These are phyloP conservation scores for Tylochromis polylepis DNA, from an alignment of 2,113 vertebrate species.

Conservation along the genomic window DNA sequence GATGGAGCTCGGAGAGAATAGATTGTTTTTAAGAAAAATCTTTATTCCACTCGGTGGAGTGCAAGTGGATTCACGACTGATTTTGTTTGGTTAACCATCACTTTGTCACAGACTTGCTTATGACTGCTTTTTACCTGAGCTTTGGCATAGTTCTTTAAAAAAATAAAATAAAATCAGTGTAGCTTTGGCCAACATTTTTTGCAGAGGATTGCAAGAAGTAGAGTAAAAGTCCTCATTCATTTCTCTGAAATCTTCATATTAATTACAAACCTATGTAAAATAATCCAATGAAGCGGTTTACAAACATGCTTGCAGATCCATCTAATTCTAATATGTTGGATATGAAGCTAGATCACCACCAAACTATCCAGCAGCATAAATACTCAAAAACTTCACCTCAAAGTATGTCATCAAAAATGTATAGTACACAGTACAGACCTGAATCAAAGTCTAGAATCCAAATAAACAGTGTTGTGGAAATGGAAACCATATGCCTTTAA, in stretches of 20 bases:
- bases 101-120: neutral
- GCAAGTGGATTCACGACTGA: neutral
- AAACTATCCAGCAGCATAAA: neutral
- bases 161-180: neutral
- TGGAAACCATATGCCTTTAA: neutral
- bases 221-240: neutral
- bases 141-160: neutral
- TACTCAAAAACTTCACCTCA: neutral
- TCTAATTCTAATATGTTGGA: neutral
- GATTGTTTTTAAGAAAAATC: neutral
- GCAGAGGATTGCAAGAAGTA: neutral
- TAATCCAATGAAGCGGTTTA: neutral
- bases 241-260: neutral
- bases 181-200: neutral
- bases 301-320: neutral
- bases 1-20: neutral
- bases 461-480: neutral
- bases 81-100: conserved; percentile 1
- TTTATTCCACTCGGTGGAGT: conserved; percentile 15
- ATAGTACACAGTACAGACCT: neutral
- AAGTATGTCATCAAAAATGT: neutral
- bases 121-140: neutral
- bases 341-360: neutral
- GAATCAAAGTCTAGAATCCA: neutral
- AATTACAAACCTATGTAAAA: neutral